phyloP scores from a whole-genome alignment of 2,888 invertebrate species.

The Oeneis ivallda region DNA sequence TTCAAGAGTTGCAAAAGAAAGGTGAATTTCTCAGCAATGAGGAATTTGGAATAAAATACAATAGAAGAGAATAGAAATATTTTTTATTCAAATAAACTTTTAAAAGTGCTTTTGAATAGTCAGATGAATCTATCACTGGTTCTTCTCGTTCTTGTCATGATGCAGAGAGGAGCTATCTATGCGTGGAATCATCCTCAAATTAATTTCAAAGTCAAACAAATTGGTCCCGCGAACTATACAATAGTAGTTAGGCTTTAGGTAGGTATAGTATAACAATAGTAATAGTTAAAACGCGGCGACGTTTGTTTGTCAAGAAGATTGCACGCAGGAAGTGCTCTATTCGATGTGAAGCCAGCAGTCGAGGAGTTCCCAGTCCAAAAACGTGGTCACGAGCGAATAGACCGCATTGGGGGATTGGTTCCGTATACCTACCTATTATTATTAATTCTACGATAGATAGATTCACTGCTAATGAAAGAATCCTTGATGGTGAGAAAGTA shows the following conservation, averaged over 20 bases:
- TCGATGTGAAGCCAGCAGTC: conserved; percentile 35
- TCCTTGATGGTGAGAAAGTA: too few relatives aligned
- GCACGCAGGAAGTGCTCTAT: conserved; percentile 39
- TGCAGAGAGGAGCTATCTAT: neutral
- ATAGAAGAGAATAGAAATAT: too few relatives aligned
- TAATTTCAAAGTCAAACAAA: conserved; percentile 29
- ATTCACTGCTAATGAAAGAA: too few relatives aligned
- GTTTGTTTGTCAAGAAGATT: conserved; percentile 36
- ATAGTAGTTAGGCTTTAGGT: conserved; percentile 5
- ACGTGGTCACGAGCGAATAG: neutral
- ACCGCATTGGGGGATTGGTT: neutral
- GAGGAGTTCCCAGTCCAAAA: conserved; percentile 34
- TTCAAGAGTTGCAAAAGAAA: too few relatives aligned
- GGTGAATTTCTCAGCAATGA: too few relatives aligned
- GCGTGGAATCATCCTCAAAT: conserved; percentile 10
- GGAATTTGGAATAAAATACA: too few relatives aligned
- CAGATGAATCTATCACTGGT: too few relatives aligned
- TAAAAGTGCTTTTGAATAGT: too few relatives aligned
- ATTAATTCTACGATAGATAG: too few relatives aligned
- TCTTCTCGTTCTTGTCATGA: too few relatives aligned
- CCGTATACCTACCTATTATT: neutral
- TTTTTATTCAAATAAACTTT: too few relatives aligned
- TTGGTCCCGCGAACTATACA: conserved; percentile 29
- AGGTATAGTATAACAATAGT: conserved; percentile 21
- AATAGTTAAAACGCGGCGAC: conserved; percentile 34